Percentiles rank a stretch among this genome's conserved stretches.
phyloP scores from a whole-genome alignment of 2,888 invertebrate genomes.

The Beris morrisii region DNA sequence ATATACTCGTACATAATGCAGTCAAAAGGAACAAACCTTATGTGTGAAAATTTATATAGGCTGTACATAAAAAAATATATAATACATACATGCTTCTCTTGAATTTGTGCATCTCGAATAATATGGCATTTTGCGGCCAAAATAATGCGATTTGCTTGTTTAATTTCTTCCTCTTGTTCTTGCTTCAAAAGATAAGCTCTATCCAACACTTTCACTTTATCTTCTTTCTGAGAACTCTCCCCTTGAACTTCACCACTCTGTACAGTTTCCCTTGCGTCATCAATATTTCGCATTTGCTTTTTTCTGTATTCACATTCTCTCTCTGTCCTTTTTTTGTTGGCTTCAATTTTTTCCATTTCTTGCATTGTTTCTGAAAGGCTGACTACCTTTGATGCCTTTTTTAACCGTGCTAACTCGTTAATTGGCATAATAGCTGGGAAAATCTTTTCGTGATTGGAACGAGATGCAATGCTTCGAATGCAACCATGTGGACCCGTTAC shows the following conservation, averaged over 20 bases:
- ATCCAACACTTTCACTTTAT: conserved; percentile 61
- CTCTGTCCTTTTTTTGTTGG: conserved; percentile 57
- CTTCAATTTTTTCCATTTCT: conserved; percentile 55
- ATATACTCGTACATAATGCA: no score
- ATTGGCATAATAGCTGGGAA: conserved; percentile 64
- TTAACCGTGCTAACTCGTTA: conserved; percentile 63
- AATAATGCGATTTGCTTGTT: conserved; percentile 75
- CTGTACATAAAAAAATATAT: no score
- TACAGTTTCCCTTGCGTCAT: conserved; percentile 45
- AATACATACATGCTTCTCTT: conserved; percentile 58
- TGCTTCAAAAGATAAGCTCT: conserved; percentile 56
- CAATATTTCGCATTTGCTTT: conserved; percentile 57
- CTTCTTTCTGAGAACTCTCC: conserved; percentile 55
- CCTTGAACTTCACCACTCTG: conserved; percentile 44
- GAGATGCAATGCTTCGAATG: neutral
- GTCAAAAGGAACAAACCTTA: no score
- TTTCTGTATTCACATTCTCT: conserved; percentile 64
- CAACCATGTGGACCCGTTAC: neutral
- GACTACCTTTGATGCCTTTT: conserved; percentile 62
- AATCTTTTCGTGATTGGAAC: conserved; percentile 37
- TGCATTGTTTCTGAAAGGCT: conserved; percentile 57
- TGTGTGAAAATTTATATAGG: no score
- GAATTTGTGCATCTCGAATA: conserved; percentile 80
- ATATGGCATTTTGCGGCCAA: conserved; percentile 83
- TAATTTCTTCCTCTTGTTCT: conserved; percentile 64